These are phyloP conservation scores for Macrobrachium rosenbergii DNA, from an alignment of 1,140 invertebrate genomes.

Conservation along the genomic window DNA sequence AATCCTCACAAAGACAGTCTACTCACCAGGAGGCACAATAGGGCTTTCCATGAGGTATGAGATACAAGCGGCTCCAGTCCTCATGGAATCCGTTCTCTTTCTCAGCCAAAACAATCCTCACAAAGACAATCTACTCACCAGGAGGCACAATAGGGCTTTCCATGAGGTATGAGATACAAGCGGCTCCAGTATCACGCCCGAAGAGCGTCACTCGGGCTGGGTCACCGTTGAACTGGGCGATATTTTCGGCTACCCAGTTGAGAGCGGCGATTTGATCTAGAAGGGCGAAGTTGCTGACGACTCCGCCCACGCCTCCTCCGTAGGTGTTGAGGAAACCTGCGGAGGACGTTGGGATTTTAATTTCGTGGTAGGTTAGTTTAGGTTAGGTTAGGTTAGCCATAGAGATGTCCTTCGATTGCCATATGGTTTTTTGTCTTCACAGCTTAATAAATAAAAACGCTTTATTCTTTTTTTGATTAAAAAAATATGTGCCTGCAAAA, in stretches of 20 bases:
- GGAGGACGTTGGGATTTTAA: conserved; percentile 21
- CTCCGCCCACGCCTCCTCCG: conserved; percentile 72
- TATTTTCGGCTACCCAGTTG: conserved; percentile 83
- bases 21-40: too few relatives aligned
- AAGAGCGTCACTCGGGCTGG: conserved; percentile 86
- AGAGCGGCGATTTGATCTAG: conserved; percentile 83
- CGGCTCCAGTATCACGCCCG: conserved; percentile 93
- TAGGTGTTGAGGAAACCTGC: conserved; percentile 81
- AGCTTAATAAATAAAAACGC: too few relatives aligned
- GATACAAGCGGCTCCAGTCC: too few relatives aligned
- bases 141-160: conserved; percentile 80
- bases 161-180: conserved; percentile 90
- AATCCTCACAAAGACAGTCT: too few relatives aligned
- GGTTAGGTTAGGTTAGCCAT: too few relatives aligned
- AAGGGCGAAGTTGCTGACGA: conserved; percentile 80
- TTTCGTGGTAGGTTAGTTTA: neutral
- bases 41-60: too few relatives aligned
- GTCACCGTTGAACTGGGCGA: conserved; percentile 86
- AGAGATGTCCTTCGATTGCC: too few relatives aligned
- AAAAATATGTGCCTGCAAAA: too few relatives aligned
- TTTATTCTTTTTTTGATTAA: too few relatives aligned
- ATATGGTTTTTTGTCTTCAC: too few relatives aligned
- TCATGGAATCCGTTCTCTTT: too few relatives aligned
- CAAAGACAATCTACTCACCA: conserved; percentile 27
- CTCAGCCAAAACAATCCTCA: conserved; percentile 10